A percentile compares a stretch with the other conserved stretches of the same genome.
Conservation (phyloP, 2,797 vertebrate species). For the Astyanax mexicanus region DNA sequence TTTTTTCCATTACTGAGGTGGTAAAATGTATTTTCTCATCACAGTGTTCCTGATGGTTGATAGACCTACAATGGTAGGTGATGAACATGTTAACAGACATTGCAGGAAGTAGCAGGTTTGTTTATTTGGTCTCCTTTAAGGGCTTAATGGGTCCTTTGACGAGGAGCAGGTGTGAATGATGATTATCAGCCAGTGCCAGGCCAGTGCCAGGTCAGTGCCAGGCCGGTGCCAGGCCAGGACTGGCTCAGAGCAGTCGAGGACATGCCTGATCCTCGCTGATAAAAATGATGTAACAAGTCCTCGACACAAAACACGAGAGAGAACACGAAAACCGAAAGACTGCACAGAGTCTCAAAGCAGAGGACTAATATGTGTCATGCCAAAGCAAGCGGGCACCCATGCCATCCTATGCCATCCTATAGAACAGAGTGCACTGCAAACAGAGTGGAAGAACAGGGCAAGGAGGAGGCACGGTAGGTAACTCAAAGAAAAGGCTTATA, state of each 20-base stretch:
- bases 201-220: not conserved
- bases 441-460: slow-evolving; percentile 40
- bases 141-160: not conserved
- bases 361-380: slow-evolving; percentile 55
- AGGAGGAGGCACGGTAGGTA: slow-evolving; percentile 39
- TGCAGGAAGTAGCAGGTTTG: too few species aligned
- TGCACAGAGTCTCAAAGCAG: slow-evolving; percentile 39
- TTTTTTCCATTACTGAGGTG: too few species aligned
- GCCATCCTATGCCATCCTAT: slow-evolving; percentile 53
- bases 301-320: slow-evolving; percentile 25
- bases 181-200: not conserved
- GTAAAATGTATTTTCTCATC: too few species aligned
- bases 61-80: too few species aligned
- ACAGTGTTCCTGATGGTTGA: too few species aligned
- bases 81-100: too few species aligned
- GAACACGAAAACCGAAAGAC: slow-evolving; percentile 8
- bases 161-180: not conserved
- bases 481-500: slow-evolving; percentile 43
- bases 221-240: not conserved
- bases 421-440: slow-evolving; percentile 39
- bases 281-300: not conserved
- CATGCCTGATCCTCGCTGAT: not conserved
- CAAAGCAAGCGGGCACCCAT: slow-evolving; percentile 37
- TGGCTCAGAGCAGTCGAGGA: not conserved
- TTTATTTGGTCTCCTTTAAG: not conserved